A percentile compares a stretch with the other conserved stretches of the same genome.
phyloP scores from a whole-genome alignment of 2,888 invertebrate genomes.

The Latrodectus elegans region DNA sequence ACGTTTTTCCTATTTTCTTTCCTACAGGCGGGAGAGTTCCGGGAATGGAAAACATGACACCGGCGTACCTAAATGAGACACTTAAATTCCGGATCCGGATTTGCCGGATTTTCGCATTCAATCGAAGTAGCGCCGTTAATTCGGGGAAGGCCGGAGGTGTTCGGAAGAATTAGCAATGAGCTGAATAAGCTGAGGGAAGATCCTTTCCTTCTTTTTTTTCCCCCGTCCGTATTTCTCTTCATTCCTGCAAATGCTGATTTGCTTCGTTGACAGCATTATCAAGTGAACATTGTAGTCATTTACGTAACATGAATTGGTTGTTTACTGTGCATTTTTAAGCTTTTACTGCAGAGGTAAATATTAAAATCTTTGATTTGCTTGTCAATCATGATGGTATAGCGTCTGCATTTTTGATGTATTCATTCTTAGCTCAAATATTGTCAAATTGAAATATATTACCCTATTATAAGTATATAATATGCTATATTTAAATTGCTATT shows the following conservation, averaged over 20 bases:
- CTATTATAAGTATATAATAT: too few relatives aligned
- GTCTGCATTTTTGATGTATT: too few relatives aligned
- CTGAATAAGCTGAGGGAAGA: slow-evolving; percentile 22
- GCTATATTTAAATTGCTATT: too few relatives aligned
- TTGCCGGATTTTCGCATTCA: slow-evolving; percentile 53
- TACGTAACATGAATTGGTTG: too few relatives aligned
- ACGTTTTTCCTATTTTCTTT: slow-evolving; percentile 1
- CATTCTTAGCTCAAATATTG: too few relatives aligned
- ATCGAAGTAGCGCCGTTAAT: slow-evolving; percentile 44
- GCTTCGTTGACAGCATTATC: background rate
- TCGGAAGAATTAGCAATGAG: slow-evolving; percentile 50
- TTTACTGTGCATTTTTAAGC: too few relatives aligned
- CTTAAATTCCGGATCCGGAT: slow-evolving; percentile 58
- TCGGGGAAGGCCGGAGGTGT: slow-evolving; percentile 25
- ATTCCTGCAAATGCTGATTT: background rate
- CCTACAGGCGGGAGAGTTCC: background rate
- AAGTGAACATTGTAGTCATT: background rate
- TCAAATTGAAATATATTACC: too few relatives aligned
- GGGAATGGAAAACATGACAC: slow-evolving; percentile 57
- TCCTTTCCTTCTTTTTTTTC: background rate
- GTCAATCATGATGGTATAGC: too few relatives aligned
- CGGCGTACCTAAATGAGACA: slow-evolving; percentile 51
- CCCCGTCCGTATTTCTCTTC: background rate
- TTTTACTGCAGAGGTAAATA: too few relatives aligned
- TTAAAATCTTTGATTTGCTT: too few relatives aligned